Evolutionary conservation across 2,797 vertebrate genomes (phyloP), one percentile per base, ranked within the genome.

Genomic region (Rhincodon typus): DNA sequence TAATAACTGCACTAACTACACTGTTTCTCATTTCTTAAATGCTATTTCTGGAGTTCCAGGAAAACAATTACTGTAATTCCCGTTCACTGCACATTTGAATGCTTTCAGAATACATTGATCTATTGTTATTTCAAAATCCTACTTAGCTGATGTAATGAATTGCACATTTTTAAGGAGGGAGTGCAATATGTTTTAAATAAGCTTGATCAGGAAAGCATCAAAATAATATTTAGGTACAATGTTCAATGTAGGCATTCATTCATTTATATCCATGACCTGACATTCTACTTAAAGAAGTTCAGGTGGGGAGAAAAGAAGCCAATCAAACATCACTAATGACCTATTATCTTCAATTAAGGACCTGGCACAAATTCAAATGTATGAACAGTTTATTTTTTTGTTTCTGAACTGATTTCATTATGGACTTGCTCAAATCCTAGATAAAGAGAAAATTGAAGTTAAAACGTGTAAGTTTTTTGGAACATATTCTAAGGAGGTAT

Each of bases 31-130:
- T 27, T 90, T n/a, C 42, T 62, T 38, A 90, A 57, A n/a, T 66
- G 53, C 4, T 90, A 66, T 62, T 90, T 90, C 87, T 30, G 19
- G 87, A 90, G 30, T 66, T n/a, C 21, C 30, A 90, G 30, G 4
- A 90, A 90, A 90, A 90, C 53, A 90, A 62, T 66, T 90, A 90
- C 34, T 30, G 34, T 90, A 90, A 62, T 62, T 90, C 87, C 38
- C 12, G 57, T 34, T 53, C 12, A 30, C 27, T n/a, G 50, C 53
- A 62, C 50, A 90, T 62, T 90, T 90, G 15, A 90, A 62, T 17
- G 50, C 27, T 90, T 57, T 90, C 30, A 90, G 53, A 34, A 34
- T 90, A 27, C 53, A 30, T 34, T 34, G 3, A 57, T 90, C 27
- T 30, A 53, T 34, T 7, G 27, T 5, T 62, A 2, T 57, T 53